Base-by-base conservation (phyloP, 2,888 invertebrate genomes). In the Macrophya alboannulata region DNA sequence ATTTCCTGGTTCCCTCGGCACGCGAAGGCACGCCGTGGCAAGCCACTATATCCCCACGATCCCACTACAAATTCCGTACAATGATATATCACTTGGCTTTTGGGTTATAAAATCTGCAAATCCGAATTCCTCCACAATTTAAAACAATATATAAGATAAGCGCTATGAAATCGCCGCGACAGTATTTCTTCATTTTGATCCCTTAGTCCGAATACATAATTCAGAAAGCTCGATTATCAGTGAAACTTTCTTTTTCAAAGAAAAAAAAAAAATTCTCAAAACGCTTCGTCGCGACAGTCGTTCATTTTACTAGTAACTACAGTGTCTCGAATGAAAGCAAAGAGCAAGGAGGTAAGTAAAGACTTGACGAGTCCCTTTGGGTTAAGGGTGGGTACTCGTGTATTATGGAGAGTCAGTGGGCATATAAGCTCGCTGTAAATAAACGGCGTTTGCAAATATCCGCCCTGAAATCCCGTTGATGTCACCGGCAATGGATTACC, bases 401-500 rank as follows among this genome's bases (percentile, higher is more conserved):
- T 51, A 83, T 83, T 83, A 68, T 83, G 31, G 68, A n/a, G 65
- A 83, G 83, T 83, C 83, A 83, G 68, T 83, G 62, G 83, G 83
- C 59, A 43, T 83, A 84, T 83, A 84, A 85, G 85, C 81, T 65
- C 37, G 71, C 85, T 25, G 45, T 72, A 86, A 86, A 86, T 85
- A 82, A 86, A 79, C 65, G 79, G 86, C 77, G 71, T 84, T 88
- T 72, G 84, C 84, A 86, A 87, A 86, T 85, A 85, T 86, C 83
- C 81, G 62, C 74, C 76, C 84, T 62, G 72, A 87, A 87, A 88
- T 90, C 88, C 86, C 87, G 86, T 89, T 88, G 89, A 88, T 87
- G 87, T 89, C 85, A 86, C 87, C 89, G 90, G 71, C 86, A 84
- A 86, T 86, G 89, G 88, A 89, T 88, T 88, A 90, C 86, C 85